These are phyloP conservation scores for Okamejei kenojei DNA, from an alignment of 2,797 vertebrate genomes.

Conservation along the genomic window DNA sequence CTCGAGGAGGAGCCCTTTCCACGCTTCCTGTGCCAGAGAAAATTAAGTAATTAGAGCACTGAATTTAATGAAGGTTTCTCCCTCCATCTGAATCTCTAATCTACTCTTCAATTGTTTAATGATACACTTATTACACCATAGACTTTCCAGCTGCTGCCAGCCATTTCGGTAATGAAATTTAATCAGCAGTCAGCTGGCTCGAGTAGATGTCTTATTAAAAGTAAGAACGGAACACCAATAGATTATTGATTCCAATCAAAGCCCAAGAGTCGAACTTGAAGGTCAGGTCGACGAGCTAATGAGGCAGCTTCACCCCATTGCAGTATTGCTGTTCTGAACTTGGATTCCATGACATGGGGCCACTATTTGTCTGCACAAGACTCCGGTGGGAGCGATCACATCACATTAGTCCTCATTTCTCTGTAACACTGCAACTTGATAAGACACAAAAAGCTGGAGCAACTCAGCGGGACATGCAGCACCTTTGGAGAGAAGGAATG, in stretches of 20 bases:
- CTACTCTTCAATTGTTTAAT: background rate
- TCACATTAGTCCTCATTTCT: too few species aligned
- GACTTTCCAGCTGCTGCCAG: background rate
- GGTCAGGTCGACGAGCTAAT: background rate
- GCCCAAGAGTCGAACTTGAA: background rate
- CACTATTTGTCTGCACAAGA: too few species aligned
- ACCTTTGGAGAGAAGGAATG: too few species aligned
- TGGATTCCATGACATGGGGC: too few species aligned
- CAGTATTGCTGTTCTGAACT: too few species aligned
- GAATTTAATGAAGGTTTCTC: background rate
- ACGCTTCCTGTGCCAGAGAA: background rate
- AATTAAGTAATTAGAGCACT: background rate
- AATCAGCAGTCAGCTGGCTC: background rate
- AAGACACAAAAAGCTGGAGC: too few species aligned
- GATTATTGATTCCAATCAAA: background rate
- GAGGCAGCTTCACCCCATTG: background rate
- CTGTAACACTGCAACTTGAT: too few species aligned
- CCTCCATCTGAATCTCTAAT: background rate
- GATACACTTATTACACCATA: background rate
- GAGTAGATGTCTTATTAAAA: background rate
- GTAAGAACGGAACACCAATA: background rate
- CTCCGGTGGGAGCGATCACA: too few species aligned
- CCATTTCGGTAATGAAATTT: background rate
- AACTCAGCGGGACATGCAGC: too few species aligned
- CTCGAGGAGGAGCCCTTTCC: background rate